A percentile compares a stretch with the other conserved stretches of the same genome.
phyloP scores from a whole-genome alignment of 2,797 vertebrate genomes.

The Anguilla pacifica region DNA sequence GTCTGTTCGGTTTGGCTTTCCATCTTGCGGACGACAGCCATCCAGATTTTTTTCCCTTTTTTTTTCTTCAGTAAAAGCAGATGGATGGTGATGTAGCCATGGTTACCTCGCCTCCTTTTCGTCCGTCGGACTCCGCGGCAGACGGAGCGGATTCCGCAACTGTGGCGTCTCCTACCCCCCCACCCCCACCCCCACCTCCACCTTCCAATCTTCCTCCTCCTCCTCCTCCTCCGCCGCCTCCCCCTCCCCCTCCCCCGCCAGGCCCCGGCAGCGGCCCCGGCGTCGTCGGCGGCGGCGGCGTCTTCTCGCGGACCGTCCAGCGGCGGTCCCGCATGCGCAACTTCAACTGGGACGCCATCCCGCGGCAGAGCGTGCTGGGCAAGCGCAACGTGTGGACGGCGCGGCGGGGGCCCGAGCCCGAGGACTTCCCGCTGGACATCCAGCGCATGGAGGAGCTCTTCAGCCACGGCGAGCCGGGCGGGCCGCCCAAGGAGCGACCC shows the following conservation, averaged over 20 bases:
- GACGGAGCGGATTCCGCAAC: not conserved
- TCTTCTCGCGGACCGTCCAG: slow-evolving; percentile 50
- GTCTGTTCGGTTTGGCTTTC: not conserved
- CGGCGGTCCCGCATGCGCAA: slow-evolving; percentile 74
- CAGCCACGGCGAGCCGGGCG: slow-evolving; percentile 64
- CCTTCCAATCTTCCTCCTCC: slow-evolving; percentile 45
- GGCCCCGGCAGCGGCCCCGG: no score
- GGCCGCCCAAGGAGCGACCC: slow-evolving; percentile 24
- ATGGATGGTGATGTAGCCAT: slow-evolving; percentile 62
- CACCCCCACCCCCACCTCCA: not conserved
- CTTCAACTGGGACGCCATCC: slow-evolving; percentile 81
- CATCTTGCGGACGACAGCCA: not conserved
- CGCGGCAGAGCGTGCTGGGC: slow-evolving; percentile 73
- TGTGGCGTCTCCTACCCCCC: slow-evolving; percentile 31
- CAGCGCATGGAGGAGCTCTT: slow-evolving; percentile 80
- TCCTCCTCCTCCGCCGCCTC: not conserved
- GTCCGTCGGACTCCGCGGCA: slow-evolving; percentile 28
- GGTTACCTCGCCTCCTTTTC: not conserved
- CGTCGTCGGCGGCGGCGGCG: slow-evolving; percentile 5
- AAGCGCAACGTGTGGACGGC: slow-evolving; percentile 77
- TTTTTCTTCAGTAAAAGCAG: slow-evolving; percentile 28
- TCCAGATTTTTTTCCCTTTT: not conserved
- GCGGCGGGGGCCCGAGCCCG: slow-evolving; percentile 48
- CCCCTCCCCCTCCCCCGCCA: slow-evolving; percentile 16
- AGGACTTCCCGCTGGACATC: slow-evolving; percentile 72